These are phyloP conservation scores for Leptopilina clavipes DNA, from an alignment of 1,140 invertebrate genomes.

Conservation along the genomic window DNA sequence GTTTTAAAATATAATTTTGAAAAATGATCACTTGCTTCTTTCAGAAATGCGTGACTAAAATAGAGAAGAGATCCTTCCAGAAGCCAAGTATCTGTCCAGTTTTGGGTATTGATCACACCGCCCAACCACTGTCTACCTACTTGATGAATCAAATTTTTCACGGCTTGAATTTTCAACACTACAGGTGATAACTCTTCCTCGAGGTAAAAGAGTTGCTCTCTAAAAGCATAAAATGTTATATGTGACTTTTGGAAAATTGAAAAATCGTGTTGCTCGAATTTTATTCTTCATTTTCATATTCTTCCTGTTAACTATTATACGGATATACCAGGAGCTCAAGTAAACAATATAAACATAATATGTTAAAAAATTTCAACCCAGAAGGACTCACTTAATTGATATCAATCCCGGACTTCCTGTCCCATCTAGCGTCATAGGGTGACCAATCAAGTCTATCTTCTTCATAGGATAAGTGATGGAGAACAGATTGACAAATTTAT, in stretches of 20 bases:
- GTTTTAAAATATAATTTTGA: too few relatives aligned
- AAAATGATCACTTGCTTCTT: slow-evolving; percentile 58
- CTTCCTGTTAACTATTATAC: background rate
- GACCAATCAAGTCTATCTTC: slow-evolving; percentile 79
- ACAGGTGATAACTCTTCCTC: slow-evolving; percentile 59
- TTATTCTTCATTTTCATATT: background rate
- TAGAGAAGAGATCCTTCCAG: slow-evolving; percentile 67
- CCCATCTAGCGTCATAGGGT: slow-evolving; percentile 77
- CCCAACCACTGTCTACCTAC: slow-evolving; percentile 73
- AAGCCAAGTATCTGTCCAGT: slow-evolving; percentile 69
- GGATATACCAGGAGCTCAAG: background rate
- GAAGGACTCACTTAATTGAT: slow-evolving; percentile 67
- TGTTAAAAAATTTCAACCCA: background rate
- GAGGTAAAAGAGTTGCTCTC: slow-evolving; percentile 57
- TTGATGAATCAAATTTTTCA: slow-evolving; percentile 55
- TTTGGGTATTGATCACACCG: slow-evolving; percentile 70
- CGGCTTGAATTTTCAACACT: slow-evolving; percentile 50
- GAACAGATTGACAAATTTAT: slow-evolving; percentile 78
- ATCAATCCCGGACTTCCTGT: slow-evolving; percentile 74
- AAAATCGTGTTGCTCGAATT: background rate
- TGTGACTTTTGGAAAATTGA: background rate
- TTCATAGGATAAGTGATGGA: slow-evolving; percentile 76
- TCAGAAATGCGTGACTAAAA: slow-evolving; percentile 59
- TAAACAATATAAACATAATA: background rate
- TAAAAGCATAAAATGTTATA: slow-evolving; percentile 38